A percentile compares a stretch with the other conserved stretches of the same genome.
phyloP scores from a whole-genome alignment of 1,140 invertebrate species.

The Danaus plexippus region DNA sequence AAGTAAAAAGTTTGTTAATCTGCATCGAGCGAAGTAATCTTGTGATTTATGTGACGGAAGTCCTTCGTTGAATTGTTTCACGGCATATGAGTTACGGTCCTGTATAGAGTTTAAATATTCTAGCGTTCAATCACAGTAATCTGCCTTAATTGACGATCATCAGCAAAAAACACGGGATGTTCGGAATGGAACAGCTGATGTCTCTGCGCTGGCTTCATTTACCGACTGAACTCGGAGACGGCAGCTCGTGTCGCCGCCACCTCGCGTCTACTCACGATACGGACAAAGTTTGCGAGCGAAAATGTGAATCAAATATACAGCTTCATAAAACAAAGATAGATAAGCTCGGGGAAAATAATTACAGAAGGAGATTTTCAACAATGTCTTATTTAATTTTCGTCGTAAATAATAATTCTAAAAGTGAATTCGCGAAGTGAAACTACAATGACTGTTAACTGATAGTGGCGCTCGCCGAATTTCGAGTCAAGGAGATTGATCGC shows the following conservation, averaged over 20 bases:
- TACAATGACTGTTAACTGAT: conserved; percentile 28
- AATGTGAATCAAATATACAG: conserved; percentile 22
- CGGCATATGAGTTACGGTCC: too few species aligned
- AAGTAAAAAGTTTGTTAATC: conserved; percentile 15
- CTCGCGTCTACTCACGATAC: conserved; percentile 17
- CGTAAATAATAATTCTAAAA: conserved; percentile 7
- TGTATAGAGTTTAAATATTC: conserved; percentile 16
- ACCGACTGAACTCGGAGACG: conserved; percentile 28
- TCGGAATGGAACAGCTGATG: conserved; percentile 16
- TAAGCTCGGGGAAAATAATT: too few species aligned
- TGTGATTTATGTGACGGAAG: conserved; percentile 5
- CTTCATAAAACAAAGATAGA: too few species aligned
- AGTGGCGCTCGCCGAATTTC: conserved; percentile 29
- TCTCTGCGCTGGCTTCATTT: conserved; percentile 33
- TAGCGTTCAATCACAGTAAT: conserved; percentile 25
- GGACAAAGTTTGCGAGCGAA: conserved; percentile 17
- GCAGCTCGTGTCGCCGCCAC: conserved; percentile 23
- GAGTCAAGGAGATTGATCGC: conserved; percentile 31
- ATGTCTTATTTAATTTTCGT: too few species aligned
- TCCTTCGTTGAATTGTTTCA: too few species aligned
- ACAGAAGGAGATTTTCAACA: too few species aligned
- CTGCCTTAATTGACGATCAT: conserved; percentile 32
- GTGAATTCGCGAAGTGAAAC: conserved; percentile 16
- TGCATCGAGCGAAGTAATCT: conserved; percentile 6
- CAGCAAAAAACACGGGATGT: conserved; percentile 31